These are phyloP conservation scores for Beroe forskalii DNA, from an alignment of 37 sponge, comb jelly and placozoan species.

Conservation along the genomic window DNA sequence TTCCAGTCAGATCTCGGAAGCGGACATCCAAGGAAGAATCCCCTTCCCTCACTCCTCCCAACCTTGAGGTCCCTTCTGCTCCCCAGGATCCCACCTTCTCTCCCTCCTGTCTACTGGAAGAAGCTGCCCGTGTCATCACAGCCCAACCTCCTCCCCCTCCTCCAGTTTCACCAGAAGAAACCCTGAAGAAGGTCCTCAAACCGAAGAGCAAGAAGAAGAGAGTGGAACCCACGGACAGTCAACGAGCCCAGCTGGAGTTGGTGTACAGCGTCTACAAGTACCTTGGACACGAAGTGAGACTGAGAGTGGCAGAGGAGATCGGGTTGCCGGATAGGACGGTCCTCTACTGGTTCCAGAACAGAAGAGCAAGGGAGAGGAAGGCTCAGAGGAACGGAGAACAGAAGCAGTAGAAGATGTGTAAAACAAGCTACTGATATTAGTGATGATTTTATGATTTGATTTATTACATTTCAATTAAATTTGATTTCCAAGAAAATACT, in stretches of 20 bases:
- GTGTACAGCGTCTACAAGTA: slow-evolving; percentile 29
- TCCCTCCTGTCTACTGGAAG: neutral
- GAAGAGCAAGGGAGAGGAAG: slow-evolving; percentile 23
- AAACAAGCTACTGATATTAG: neutral
- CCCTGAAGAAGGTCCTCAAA: neutral
- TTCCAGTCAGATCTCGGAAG: neutral
- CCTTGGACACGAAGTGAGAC: slow-evolving; percentile 15
- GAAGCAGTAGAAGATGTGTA: neutral
- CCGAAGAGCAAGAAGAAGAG: neutral
- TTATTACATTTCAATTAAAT: neutral
- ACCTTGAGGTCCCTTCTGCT: too few species aligned
- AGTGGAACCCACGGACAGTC: neutral
- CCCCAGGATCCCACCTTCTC: neutral
- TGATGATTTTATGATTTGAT: slow-evolving; percentile 2
- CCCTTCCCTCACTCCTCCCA: too few species aligned
- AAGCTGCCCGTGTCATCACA: neutral
- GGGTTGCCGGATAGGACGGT: slow-evolving; percentile 28
- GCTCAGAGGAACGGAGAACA: neutral
- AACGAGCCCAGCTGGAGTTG: neutral
- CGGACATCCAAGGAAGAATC: neutral
- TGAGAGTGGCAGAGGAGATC: neutral
- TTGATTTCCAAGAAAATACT: neutral
- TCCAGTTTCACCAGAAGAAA: neutral
- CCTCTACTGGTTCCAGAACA: slow-evolving; percentile 45
- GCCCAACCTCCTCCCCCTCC: neutral